phyloP scores from a whole-genome alignment of 2,797 vertebrate genomes.

The Acomys russatus region DNA sequence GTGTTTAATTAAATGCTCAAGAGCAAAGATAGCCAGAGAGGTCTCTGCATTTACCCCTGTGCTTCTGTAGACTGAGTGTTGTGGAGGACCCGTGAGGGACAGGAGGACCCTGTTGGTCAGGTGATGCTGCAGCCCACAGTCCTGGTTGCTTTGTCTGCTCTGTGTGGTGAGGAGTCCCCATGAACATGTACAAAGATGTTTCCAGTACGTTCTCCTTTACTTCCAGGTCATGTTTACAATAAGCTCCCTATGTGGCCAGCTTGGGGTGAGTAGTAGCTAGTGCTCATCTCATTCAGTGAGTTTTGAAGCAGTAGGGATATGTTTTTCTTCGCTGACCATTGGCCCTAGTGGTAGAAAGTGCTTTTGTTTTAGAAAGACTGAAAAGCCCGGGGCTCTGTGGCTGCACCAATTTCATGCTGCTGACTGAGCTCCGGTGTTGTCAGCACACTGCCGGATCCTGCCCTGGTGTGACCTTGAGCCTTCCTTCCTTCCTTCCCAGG shows the following conservation, averaged over 20 bases:
- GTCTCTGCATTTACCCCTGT: constrained; percentile 49
- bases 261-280: not conserved
- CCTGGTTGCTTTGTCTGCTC: not conserved
- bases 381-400: not conserved
- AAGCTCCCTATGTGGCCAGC: not conserved
- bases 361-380: not conserved
- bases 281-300: not conserved
- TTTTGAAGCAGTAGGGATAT: not conserved
- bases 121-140: not conserved
- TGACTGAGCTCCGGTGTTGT: not conserved
- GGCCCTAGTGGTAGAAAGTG: not conserved
- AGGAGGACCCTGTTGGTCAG: not conserved
- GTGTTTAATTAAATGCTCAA: constrained; percentile 79
- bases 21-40: constrained; percentile 77
- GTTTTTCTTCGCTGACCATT: not conserved
- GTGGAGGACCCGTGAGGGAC: not conserved
- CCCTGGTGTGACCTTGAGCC: not conserved
- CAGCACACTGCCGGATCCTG: not conserved
- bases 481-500: constrained; percentile 87
- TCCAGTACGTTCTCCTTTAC: not conserved
- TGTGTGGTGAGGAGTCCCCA: not conserved
- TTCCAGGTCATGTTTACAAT: not conserved
- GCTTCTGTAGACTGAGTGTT: not conserved
- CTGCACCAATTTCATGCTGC: fast-evolving
- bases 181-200: not conserved